These are phyloP conservation scores for Narcine bancroftii DNA, from an alignment of 2,113 vertebrate genomes.

Conservation along the genomic window DNA sequence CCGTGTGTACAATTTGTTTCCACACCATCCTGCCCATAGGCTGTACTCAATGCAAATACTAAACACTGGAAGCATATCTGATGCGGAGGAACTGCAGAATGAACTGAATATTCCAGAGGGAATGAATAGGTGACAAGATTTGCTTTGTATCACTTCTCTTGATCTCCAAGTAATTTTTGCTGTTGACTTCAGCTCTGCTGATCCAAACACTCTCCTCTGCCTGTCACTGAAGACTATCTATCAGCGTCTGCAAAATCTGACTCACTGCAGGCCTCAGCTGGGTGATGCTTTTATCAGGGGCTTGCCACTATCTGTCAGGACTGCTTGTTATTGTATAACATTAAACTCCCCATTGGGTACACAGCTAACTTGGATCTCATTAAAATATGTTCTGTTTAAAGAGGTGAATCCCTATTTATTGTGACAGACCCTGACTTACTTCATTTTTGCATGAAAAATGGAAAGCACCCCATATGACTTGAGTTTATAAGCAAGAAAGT, in stretches of 20 bases:
- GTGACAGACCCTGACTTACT: slow-evolving; percentile 5
- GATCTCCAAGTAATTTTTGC: slow-evolving; percentile 15
- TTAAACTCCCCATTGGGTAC: not conserved
- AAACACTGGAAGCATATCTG: not conserved
- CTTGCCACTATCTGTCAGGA: not conserved
- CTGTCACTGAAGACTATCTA: slow-evolving; percentile 33
- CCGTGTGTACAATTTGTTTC: not conserved
- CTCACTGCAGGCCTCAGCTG: slow-evolving; percentile 16
- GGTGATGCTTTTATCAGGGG: slow-evolving; percentile 28
- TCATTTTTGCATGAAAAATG: not conserved
- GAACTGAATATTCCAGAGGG: not conserved
- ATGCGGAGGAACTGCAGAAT: not conserved
- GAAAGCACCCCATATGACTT: not conserved
- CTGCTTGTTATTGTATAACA: slow-evolving; percentile 29
- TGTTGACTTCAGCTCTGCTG: slow-evolving; percentile 11
- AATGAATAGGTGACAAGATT: slow-evolving; percentile 22
- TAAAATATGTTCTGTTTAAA: slow-evolving; percentile 26
- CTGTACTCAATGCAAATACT: not conserved
- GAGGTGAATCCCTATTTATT: not conserved
- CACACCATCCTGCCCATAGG: not conserved
- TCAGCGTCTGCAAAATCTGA: not conserved
- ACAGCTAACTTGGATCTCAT: not conserved
- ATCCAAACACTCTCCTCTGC: slow-evolving; percentile 8
- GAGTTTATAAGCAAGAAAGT: not conserved
- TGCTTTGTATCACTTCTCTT: not conserved